These are phyloP conservation scores for Sesamia nonagrioides DNA, from an alignment of 1,140 invertebrate genomes.

Conservation along the genomic window DNA sequence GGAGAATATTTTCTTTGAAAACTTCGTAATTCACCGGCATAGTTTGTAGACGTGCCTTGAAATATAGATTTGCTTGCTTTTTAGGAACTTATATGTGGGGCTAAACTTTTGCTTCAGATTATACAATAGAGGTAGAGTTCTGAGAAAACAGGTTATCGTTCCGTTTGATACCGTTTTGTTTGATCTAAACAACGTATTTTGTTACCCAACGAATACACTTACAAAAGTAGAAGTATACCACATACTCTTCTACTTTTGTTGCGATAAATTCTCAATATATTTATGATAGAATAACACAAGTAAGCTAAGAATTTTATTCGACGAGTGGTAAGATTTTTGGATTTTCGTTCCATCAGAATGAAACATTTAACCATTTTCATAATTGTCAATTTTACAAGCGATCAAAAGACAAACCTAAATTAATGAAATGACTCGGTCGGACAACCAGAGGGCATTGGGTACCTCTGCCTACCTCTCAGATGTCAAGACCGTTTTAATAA, in stretches of 20 bases:
- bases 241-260: no score
- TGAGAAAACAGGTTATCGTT: not conserved
- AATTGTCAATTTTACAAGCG: not conserved
- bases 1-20: conserved; percentile 35
- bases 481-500: conserved; percentile 31
- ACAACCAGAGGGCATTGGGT: conserved; percentile 21
- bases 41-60: conserved; percentile 30
- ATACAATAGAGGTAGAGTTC: not conserved
- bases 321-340: no score
- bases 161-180: conserved; percentile 13
- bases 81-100: not conserved
- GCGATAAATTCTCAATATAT: not conserved
- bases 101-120: conserved; percentile 10
- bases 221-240: no score
- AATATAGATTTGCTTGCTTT: conserved; percentile 22
- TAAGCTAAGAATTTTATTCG: no score
- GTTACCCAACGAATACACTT: no score
- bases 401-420: conserved; percentile 15
- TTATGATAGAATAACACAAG: no score
- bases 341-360: no score
- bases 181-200: not conserved
- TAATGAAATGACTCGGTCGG: conserved; percentile 34
- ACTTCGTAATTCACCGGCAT: conserved; percentile 29
- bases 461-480: not conserved
- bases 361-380: no score